A percentile compares a stretch with the other conserved stretches of the same genome.
Evolutionary conservation across 2,113 vertebrate genomes (phyloP).

Genomic region (Pelobates fuscus): DNA sequence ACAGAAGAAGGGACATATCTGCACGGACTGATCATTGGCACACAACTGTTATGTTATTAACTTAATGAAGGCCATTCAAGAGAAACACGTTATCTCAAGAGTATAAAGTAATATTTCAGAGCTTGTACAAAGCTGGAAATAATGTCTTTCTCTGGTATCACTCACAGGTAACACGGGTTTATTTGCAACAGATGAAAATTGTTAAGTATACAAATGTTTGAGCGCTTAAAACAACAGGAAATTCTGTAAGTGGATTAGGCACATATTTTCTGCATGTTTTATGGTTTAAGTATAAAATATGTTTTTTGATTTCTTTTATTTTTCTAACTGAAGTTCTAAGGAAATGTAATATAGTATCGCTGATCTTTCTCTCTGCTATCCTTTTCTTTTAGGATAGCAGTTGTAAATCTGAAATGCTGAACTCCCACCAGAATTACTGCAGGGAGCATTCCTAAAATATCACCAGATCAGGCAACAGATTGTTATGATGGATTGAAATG

Average conservation of each 20-base stretch:
- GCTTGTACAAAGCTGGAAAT: no score
- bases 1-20: no score
- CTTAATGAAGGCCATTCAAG: neutral
- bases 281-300: conserved; percentile 25
- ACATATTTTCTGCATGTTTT: conserved; percentile 1
- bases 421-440: neutral
- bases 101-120: neutral
- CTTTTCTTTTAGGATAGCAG: neutral
- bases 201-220: conserved; percentile 25
- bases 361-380: neutral
- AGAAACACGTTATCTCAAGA: neutral
- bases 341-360: conserved; percentile 10
- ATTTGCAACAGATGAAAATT: conserved; percentile 36
- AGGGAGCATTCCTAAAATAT: neutral
- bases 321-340: neutral
- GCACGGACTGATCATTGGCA: no score
- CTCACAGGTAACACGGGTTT: conserved; percentile 4
- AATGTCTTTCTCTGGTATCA: neutral
- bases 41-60: no score
- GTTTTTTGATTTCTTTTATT: neutral
- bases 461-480: neutral
- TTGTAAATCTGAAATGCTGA: conserved; percentile 2
- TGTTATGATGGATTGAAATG: neutral
- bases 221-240: conserved; percentile 33
- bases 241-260: conserved; percentile 23